Percentiles rank a stretch among this genome's conserved stretches.
phyloP scores from a whole-genome alignment of 2,797 vertebrate genomes.

The Sebastes wilsoni region DNA sequence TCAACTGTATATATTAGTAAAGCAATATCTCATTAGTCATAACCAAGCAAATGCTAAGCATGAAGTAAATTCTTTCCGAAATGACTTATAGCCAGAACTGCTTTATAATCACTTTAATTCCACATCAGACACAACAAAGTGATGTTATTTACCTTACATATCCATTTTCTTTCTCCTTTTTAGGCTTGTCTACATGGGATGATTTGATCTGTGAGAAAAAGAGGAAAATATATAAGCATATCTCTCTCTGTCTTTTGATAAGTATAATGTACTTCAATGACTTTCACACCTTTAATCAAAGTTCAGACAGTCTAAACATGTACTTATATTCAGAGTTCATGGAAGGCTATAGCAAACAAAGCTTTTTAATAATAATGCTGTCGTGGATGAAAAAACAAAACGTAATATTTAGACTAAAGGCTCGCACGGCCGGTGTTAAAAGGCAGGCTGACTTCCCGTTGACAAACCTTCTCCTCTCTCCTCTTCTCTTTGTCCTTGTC shows the following conservation, averaged over 20 bases:
- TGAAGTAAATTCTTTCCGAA: not conserved
- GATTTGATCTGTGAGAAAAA: conserved; percentile 82
- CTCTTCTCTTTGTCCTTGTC: conserved; percentile 88
- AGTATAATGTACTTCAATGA: not conserved
- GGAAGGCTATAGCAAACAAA: not conserved
- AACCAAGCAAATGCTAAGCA: not conserved
- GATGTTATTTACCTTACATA: conserved; percentile 86
- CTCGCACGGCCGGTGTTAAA: not conserved
- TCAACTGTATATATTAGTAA: conserved; percentile 7
- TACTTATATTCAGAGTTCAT: not conserved
- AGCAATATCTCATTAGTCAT: not conserved
- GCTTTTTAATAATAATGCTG: not conserved
- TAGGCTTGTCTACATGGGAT: conserved; percentile 86
- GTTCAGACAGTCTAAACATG: not conserved
- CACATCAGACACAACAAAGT: not conserved
- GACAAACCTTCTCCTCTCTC: conserved; percentile 90
- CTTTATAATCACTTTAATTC: not conserved
- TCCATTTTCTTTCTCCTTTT: conserved; percentile 95
- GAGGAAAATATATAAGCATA: not conserved
- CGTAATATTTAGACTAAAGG: not conserved
- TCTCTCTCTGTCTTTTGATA: not conserved
- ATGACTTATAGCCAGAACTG: not conserved
- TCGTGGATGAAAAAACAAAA: not conserved
- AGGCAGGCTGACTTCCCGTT: not conserved
- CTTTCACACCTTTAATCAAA: not conserved